Percentiles rank a stretch among this genome's conserved stretches.
phyloP scores from a whole-genome alignment of 2,888 invertebrate species.

The Drosophila falleni region DNA sequence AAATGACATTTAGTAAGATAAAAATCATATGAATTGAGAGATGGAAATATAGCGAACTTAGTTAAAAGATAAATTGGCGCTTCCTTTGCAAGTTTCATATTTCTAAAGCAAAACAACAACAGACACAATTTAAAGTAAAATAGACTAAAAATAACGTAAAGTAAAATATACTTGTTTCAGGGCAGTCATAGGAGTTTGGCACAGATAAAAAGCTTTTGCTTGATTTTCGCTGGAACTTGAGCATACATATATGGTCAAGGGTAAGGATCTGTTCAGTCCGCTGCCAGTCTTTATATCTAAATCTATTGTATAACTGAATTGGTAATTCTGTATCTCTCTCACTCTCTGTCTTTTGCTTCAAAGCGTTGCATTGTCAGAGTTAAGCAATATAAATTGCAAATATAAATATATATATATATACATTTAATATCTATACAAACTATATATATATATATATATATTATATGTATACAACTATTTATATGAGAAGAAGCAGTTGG shows the following conservation, averaged over 20 bases:
- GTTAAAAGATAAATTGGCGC: constrained; percentile 75
- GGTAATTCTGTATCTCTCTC: constrained; percentile 36
- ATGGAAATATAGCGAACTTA: constrained; percentile 49
- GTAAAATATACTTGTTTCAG: constrained; percentile 47
- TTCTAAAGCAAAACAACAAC: constrained; percentile 63
- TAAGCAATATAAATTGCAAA: constrained; percentile 69
- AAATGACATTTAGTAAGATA: constrained; percentile 58
- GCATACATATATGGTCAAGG: constrained; percentile 9
- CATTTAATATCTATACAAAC: constrained; percentile 70
- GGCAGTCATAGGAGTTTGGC: constrained; percentile 39
- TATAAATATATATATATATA: constrained; percentile 67
- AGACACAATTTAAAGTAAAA: constrained; percentile 46
- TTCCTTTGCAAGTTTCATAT: constrained; percentile 82
- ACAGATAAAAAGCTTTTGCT: constrained; percentile 51
- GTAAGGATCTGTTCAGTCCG: constrained; percentile 27
- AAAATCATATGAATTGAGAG: constrained; percentile 34
- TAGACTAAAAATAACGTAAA: constrained; percentile 27
- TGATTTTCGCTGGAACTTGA: constrained; percentile 42
- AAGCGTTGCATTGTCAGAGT: constrained; percentile 79
- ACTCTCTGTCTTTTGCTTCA: constrained; percentile 73
- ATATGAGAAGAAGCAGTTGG: constrained; percentile 42
- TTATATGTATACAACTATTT: constrained; percentile 77
- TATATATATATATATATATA: constrained; percentile 53
- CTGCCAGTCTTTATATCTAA: constrained; percentile 37
- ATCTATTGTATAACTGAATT: constrained; percentile 33